Conservation (phyloP, 2,888 invertebrate species). For the Lycaena phlaeas region DNA sequence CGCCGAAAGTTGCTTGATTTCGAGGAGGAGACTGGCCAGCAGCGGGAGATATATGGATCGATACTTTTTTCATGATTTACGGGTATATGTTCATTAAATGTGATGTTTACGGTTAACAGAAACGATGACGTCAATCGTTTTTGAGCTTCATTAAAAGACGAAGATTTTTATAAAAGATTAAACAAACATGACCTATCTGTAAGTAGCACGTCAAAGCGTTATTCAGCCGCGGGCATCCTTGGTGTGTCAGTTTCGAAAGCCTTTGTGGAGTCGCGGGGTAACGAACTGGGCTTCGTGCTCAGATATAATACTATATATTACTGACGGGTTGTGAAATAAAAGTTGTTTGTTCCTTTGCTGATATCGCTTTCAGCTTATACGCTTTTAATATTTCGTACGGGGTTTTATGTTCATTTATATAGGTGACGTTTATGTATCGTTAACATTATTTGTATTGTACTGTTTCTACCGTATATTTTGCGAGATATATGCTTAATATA, state of each 20-base stretch:
- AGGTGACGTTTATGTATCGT: too few species aligned
- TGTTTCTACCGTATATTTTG: too few species aligned
- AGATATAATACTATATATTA: slow-evolving; percentile 7
- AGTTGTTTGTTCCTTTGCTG: slow-evolving; percentile 3
- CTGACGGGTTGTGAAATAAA: neutral
- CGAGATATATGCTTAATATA: too few species aligned
- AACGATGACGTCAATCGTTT: too few species aligned
- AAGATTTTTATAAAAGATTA: neutral
- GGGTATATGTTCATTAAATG: too few species aligned
- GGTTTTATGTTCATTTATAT: slow-evolving; percentile 1
- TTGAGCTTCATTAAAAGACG: too few species aligned
- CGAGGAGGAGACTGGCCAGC: too few species aligned
- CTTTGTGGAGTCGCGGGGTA: slow-evolving; percentile 7
- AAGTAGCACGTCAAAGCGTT: slow-evolving; percentile 15
- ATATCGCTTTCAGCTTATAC: slow-evolving; percentile 3
- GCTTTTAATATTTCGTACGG: neutral
- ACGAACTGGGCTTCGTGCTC: slow-evolving; percentile 10
- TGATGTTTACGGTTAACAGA: too few species aligned
- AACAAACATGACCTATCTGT: slow-evolving; percentile 18
- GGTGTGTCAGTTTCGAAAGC: slow-evolving; percentile 7
- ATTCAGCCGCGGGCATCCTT: slow-evolving; percentile 6
- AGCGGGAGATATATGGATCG: too few species aligned
- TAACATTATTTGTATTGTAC: too few species aligned
- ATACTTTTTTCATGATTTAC: too few species aligned
- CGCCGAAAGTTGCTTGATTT: too few species aligned